These are phyloP conservation scores for Candoia aspera DNA, from an alignment of 2,113 vertebrate genomes.

Conservation along the genomic window DNA sequence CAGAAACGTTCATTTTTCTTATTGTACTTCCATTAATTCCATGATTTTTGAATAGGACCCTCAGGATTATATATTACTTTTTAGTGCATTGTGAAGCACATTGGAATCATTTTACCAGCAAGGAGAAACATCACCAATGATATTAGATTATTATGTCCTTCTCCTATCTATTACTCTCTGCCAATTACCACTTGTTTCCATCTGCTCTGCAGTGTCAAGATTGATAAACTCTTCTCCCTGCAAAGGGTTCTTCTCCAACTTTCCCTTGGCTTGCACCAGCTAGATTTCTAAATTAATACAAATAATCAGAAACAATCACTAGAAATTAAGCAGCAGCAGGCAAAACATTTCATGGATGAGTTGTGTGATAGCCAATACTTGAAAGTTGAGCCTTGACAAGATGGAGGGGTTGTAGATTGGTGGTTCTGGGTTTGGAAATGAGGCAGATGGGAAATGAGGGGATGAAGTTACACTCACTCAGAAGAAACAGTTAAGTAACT, in stretches of 20 bases:
- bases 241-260: conserved; percentile 11
- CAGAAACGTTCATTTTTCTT: not conserved
- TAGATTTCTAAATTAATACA: conserved; percentile 20
- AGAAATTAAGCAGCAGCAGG: conserved; percentile 16
- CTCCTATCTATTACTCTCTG: conserved; percentile 29
- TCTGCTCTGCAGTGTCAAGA: conserved; percentile 29
- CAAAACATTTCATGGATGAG: not conserved
- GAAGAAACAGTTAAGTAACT: not conserved
- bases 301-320: conserved; percentile 28
- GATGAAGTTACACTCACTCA: not conserved
- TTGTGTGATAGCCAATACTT: not conserved
- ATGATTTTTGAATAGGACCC: not conserved
- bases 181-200: conserved; percentile 27
- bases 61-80: not conserved
- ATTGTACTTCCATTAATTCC: not conserved
- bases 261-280: not conserved
- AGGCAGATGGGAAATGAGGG: not conserved
- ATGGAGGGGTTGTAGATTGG: not conserved
- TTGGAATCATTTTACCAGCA: not conserved
- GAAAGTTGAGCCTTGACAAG: not conserved
- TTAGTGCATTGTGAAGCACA: not conserved
- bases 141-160: conserved; percentile 24
- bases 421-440: not conserved
- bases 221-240: not conserved
- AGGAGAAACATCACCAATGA: conserved; percentile 20